These are phyloP conservation scores for Iselma pallidipennis DNA, from an alignment of 2,888 invertebrate species.

Conservation along the genomic window DNA sequence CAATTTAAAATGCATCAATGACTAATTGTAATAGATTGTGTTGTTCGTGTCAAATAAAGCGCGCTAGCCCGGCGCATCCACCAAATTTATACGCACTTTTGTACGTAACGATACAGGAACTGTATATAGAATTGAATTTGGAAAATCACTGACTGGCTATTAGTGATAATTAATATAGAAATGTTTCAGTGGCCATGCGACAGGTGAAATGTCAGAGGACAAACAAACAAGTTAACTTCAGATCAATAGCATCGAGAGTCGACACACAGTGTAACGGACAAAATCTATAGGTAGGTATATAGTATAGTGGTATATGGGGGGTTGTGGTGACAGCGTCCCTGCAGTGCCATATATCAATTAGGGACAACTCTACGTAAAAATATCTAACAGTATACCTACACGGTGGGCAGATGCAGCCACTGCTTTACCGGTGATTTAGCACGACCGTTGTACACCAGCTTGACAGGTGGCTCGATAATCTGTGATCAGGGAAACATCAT, in stretches of 20 bases:
- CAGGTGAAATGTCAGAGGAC: constrained; percentile 35
- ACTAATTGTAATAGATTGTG: too few species aligned
- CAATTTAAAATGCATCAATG: too few species aligned
- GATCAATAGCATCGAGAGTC: constrained; percentile 31
- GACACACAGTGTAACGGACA: constrained; percentile 11
- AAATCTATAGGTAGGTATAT: neutral
- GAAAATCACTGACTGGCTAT: neutral
- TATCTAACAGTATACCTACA: constrained; percentile 9
- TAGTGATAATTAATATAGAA: neutral
- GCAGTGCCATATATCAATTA: constrained; percentile 50
- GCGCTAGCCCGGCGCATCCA: neutral
- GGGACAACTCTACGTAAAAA: constrained; percentile 40
- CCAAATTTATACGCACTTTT: neutral
- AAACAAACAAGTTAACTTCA: constrained; percentile 36
- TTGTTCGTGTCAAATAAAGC: too few species aligned
- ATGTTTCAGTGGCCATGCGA: neutral
- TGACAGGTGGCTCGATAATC: constrained; percentile 46
- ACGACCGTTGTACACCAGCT: constrained; percentile 32
- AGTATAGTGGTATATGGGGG: neutral
- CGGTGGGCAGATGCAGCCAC: constrained; percentile 40
- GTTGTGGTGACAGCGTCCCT: constrained; percentile 38
- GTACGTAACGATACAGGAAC: too few species aligned
- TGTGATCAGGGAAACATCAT: constrained; percentile 43
- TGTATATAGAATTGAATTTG: neutral
- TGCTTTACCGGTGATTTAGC: constrained; percentile 44